Evolutionary conservation across 2,113 vertebrate species (phyloP).

Genomic region (Craseonycteris thonglongyai): DNA sequence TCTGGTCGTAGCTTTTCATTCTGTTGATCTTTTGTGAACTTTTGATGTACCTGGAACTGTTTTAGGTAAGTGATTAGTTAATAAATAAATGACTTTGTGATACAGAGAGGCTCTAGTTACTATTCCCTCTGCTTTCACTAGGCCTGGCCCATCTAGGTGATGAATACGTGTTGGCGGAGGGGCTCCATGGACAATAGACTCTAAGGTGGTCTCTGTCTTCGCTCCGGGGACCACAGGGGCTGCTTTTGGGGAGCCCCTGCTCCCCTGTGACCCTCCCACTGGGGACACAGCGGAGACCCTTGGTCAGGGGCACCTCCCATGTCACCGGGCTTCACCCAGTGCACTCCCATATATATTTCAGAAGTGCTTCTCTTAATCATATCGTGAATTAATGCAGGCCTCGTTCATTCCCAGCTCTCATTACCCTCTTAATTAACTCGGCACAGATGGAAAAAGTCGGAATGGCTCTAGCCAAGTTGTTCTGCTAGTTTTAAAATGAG

Average conservation of each 20-base stretch:
- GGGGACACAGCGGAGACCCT: rapidly evolving
- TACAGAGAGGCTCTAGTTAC: background rate
- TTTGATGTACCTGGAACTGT: background rate
- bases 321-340: background rate
- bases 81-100: background rate
- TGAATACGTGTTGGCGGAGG: background rate
- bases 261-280: rapidly evolving
- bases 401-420: conserved; percentile 85
- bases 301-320: background rate
- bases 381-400: conserved; percentile 86
- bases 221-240: background rate
- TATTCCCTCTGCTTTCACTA: background rate
- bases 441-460: conserved; percentile 88
- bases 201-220: background rate
- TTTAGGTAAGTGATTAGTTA: background rate
- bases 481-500: conserved; percentile 87
- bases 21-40: background rate
- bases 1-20: background rate
- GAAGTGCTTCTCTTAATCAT: conserved; percentile 83
- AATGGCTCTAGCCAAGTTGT: conserved; percentile 86
- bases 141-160: rapidly evolving
- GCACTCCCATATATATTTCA: conserved; percentile 62
- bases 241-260: background rate
- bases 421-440: conserved; percentile 90
- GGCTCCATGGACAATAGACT: background rate